These are phyloP conservation scores for Aeoliscus strigatus DNA, from an alignment of 2,797 vertebrate genomes.

Conservation along the genomic window DNA sequence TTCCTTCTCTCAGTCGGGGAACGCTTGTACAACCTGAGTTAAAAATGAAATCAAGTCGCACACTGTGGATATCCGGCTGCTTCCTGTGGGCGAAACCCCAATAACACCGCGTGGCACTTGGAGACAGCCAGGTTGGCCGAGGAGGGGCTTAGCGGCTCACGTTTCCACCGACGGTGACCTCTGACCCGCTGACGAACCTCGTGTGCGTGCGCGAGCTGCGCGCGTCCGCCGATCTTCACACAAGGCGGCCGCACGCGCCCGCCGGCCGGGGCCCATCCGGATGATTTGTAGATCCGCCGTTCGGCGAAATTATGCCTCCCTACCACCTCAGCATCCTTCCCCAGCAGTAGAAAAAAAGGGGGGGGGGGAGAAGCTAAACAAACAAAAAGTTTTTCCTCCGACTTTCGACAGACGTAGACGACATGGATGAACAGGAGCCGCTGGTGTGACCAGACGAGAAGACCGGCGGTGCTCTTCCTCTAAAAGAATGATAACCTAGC, in stretches of 20 bases:
- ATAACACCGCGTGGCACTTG: conserved; percentile 78
- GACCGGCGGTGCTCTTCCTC: conserved; percentile 13
- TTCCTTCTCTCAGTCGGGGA: too few relatives aligned
- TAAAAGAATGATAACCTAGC: conserved; percentile 68
- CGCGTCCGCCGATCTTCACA: conserved; percentile 18
- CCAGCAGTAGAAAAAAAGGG: conserved; percentile 23
- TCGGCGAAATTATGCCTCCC: conserved; percentile 7
- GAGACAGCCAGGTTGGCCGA: conserved; percentile 30
- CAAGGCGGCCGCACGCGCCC: rapidly evolving
- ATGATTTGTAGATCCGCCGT: conserved; percentile 15
- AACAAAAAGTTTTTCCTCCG: conserved; percentile 67
- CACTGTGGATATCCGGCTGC: not conserved
- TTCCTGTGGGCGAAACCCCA: conserved; percentile 43
- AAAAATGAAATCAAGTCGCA: too few relatives aligned
- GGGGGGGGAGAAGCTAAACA: conserved; percentile 54
- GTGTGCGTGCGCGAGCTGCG: conserved; percentile 26
- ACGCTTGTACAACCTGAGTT: too few relatives aligned
- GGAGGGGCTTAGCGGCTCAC: conserved; percentile 53
- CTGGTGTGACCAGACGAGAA: conserved; percentile 24
- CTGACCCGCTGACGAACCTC: conserved; percentile 25
- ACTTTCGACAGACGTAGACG: conserved; percentile 41
- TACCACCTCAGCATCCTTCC: conserved; percentile 70
- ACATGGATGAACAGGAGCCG: conserved; percentile 54
- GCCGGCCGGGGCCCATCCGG: conserved; percentile 11
- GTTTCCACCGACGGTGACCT: conserved; percentile 54